phyloP scores from a whole-genome alignment of 2,113 vertebrate genomes.

The Electrona antarctica region DNA sequence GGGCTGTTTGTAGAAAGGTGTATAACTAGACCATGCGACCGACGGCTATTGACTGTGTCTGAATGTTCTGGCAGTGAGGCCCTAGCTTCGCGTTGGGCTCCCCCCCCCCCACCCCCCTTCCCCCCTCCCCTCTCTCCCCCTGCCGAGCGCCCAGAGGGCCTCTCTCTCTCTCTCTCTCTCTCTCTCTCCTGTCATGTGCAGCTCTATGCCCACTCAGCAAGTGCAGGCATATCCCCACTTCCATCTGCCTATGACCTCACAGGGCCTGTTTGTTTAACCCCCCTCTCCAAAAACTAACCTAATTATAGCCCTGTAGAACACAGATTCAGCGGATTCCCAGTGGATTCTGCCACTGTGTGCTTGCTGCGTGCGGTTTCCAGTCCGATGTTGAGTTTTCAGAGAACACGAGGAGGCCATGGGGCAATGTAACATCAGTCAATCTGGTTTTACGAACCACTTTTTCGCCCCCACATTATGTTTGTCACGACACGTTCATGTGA shows the following conservation, averaged over 20 bases:
- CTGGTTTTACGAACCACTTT: conserved; percentile 30
- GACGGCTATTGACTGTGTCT: conserved; percentile 43
- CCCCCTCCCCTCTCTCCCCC: conserved; percentile 8
- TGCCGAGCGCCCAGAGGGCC: conserved; percentile 64
- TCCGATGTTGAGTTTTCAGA: conserved; percentile 1
- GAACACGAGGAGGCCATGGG: conserved; percentile 15
- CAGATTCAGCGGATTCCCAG: conserved; percentile 73
- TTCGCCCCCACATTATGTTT: conserved; percentile 27
- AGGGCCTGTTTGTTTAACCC: conserved; percentile 82
- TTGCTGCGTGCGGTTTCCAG: conserved; percentile 2
- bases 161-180: conserved; percentile 50
- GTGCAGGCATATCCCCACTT: conserved; percentile 80
- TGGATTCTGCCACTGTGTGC: conserved; percentile 57
- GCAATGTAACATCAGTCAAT: conserved; percentile 30
- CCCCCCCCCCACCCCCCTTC: conserved; percentile 2
- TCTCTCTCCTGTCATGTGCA: conserved; percentile 71
- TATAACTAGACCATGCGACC: conserved; percentile 8
- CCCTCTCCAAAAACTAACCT: conserved; percentile 78
- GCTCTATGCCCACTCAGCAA: conserved; percentile 82
- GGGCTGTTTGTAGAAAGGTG: conserved; percentile 32
- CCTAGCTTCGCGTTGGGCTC: conserved; percentile 38
- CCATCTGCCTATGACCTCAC: conserved; percentile 81
- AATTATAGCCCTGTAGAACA: conserved; percentile 77
- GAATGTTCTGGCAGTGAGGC: conserved; percentile 64
- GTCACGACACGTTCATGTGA: conserved; percentile 52